Conservation (phyloP, 2,888 invertebrate genomes). For the Epistrophe eligans region DNA sequence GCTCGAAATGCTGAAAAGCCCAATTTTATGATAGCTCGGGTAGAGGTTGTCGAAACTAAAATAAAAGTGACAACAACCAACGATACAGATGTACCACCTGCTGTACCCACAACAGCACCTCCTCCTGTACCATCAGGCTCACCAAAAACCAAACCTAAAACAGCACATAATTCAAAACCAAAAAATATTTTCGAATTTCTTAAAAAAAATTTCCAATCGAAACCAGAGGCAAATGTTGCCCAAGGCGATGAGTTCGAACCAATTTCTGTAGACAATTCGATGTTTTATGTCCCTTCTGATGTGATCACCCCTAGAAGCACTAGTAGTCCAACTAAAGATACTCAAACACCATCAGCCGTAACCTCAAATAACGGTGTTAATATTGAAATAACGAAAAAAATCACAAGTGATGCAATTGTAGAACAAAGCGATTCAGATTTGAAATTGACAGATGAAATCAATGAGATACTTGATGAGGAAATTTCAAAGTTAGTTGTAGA, state of each 20-base stretch:
- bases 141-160: conserved; percentile 60
- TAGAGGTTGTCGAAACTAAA: conserved; percentile 82
- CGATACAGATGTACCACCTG: conserved; percentile 78
- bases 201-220: conserved; percentile 82
- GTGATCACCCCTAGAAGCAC: conserved; percentile 50
- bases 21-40: conserved; percentile 80
- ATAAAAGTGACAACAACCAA: conserved; percentile 81
- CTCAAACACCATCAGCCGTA: conserved; percentile 61
- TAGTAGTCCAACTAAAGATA: conserved; percentile 2
- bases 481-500: conserved; percentile 80
- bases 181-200: conserved; percentile 84
- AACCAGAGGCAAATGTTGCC: conserved; percentile 76
- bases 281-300: conserved; percentile 81
- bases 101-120: conserved; percentile 77
- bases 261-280: conserved; percentile 81
- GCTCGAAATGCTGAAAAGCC: conserved; percentile 71
- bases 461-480: conserved; percentile 82
- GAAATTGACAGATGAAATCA: conserved; percentile 81
- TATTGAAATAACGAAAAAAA: conserved; percentile 82
- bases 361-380: conserved; percentile 80
- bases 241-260: conserved; percentile 78
- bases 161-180: conserved; percentile 78
- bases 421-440: conserved; percentile 80
- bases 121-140: conserved; percentile 54
- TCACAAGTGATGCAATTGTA: conserved; percentile 81